phyloP scores from a whole-genome alignment of 1,140 invertebrate genomes.

The Piezodorus guildinii region DNA sequence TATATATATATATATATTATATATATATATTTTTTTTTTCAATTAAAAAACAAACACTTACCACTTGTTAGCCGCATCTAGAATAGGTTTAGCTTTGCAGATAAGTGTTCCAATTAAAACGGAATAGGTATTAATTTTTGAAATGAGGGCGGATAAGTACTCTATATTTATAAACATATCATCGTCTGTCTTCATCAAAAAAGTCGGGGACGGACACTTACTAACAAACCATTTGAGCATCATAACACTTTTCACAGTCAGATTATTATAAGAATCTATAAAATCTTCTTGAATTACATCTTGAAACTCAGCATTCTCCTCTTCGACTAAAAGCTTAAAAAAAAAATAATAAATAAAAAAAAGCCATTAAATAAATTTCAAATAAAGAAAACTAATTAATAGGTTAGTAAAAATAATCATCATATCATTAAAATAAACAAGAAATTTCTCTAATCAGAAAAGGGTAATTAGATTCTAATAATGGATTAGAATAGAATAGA shows the following conservation, averaged over 20 bases:
- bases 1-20: background rate
- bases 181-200: conserved; percentile 71
- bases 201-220: conserved; percentile 50
- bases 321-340: conserved; percentile 42
- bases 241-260: conserved; percentile 80
- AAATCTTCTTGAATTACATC: conserved; percentile 89
- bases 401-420: background rate
- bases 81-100: conserved; percentile 34
- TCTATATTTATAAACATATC: conserved; percentile 72
- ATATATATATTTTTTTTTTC: background rate
- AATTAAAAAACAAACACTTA: conserved; percentile 25
- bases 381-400: background rate
- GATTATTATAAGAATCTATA: conserved; percentile 81
- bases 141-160: conserved; percentile 26
- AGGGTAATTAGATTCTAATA: no score
- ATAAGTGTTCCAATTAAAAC: conserved; percentile 34
- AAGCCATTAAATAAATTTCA: background rate
- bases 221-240: conserved; percentile 66
- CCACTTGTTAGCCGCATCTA: conserved; percentile 35
- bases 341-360: conserved; percentile 18
- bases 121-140: conserved; percentile 10
- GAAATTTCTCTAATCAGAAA: no score
- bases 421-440: no score
- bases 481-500: no score
- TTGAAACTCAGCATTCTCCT: conserved; percentile 51